Evolutionary conservation across 2,113 vertebrate genomes (phyloP).

Genomic region (Daboia siamensis): DNA sequence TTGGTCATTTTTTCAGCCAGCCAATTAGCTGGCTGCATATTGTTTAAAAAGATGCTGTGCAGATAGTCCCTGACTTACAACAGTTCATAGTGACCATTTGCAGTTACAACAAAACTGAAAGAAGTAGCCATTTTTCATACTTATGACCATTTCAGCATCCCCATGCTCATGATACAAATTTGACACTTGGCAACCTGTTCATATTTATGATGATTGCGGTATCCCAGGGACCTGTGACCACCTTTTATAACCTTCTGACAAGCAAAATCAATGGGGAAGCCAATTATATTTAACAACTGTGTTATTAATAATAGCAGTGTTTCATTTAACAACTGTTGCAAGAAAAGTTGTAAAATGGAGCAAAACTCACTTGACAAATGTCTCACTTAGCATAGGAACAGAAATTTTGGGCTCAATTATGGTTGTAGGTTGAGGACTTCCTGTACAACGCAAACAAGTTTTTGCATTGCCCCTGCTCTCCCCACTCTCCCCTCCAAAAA

Average conservation of each 20-base stretch:
- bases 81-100: no score
- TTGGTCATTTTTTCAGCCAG: background rate
- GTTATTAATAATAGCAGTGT: background rate
- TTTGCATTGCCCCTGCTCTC: background rate
- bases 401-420: background rate
- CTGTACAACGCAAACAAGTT: background rate
- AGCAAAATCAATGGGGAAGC: no score
- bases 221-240: no score
- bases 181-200: no score
- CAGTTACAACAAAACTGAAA: no score
- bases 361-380: background rate
- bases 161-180: no score
- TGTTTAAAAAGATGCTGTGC: background rate
- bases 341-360: background rate
- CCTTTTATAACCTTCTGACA: no score
- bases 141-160: no score
- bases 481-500: rapidly evolving
- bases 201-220: no score
- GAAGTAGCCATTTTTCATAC: no score
- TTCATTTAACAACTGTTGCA: background rate
- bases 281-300: background rate
- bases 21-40: background rate
- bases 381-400: background rate
- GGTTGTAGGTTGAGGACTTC: background rate
- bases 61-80: no score